Evolutionary conservation across 2,888 invertebrate species (phyloP).

Genomic region (Tipula helvola): DNA sequence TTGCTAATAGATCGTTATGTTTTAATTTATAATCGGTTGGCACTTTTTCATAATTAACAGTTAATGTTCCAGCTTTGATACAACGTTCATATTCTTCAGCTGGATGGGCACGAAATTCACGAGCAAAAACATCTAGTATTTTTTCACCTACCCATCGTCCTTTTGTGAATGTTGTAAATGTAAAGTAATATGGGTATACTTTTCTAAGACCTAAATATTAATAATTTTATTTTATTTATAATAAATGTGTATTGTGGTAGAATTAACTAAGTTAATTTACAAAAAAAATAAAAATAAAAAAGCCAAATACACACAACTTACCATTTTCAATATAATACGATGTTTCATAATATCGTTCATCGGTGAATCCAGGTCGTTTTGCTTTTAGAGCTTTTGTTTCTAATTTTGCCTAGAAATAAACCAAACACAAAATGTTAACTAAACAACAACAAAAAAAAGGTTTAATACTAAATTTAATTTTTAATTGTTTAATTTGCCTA

Average conservation of each 20-base stretch:
- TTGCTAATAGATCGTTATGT: slow-evolving; percentile 85
- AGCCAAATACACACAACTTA: slow-evolving; percentile 37
- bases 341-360: slow-evolving; percentile 87
- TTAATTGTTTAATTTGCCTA: background rate
- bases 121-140: slow-evolving; percentile 81
- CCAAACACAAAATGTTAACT: background rate
- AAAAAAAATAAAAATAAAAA: slow-evolving; percentile 8
- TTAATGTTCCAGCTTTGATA: slow-evolving; percentile 80
- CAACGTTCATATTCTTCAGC: slow-evolving; percentile 86
- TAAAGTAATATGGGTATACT: slow-evolving; percentile 95
- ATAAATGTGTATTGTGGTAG: background rate
- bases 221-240: slow-evolving; percentile 8
- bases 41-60: slow-evolving; percentile 87
- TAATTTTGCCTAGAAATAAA: slow-evolving; percentile 69
- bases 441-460: background rate
- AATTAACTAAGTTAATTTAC: background rate
- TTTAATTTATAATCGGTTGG: slow-evolving; percentile 83
- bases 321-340: slow-evolving; percentile 94
- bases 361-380: slow-evolving; percentile 81
- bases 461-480: background rate
- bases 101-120: slow-evolving; percentile 89
- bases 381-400: slow-evolving; percentile 86
- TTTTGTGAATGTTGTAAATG: slow-evolving; percentile 92
- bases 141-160: slow-evolving; percentile 92
- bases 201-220: slow-evolving; percentile 69